Evolutionary conservation across 2,113 vertebrate species (phyloP).

Genomic region (pig (Sus scrofa)): T2T-Sscrofa CM000825.6:42906501-42907000

Average conservation of each 20-base stretch:
- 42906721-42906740: neutral
- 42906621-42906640: neutral
- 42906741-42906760: neutral
- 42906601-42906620: neutral
- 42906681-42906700: neutral
- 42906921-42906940: neutral
- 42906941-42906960: neutral
- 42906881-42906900: neutral
- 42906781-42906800: neutral
- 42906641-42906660: neutral
- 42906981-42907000: neutral
- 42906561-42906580: neutral
- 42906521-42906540: neutral
- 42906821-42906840: neutral
- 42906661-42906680: neutral
- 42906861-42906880: neutral
- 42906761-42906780: accelerated
- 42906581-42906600: neutral
- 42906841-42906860: neutral
- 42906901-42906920: neutral
- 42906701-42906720: neutral
- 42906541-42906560: neutral
- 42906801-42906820: neutral
- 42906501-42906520: neutral
- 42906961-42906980: neutral